These are phyloP conservation scores for Knipowitschia caucasica DNA, from an alignment of 2,797 vertebrate species.

Conservation along the genomic window DNA sequence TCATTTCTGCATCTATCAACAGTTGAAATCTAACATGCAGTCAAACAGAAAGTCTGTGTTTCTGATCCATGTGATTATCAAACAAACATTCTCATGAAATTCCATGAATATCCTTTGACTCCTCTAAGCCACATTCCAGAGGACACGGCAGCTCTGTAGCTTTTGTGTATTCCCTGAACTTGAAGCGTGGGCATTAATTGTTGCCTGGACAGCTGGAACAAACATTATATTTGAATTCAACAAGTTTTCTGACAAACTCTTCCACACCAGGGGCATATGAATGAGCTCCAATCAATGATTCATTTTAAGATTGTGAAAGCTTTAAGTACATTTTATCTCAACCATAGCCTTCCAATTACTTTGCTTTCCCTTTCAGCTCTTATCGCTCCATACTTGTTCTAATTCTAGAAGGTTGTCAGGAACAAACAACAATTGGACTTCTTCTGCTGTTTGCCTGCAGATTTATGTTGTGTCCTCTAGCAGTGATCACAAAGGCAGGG, in stretches of 20 bases:
- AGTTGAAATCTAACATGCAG: no score
- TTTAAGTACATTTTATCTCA: conserved; percentile 1
- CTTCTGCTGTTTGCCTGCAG: conserved; percentile 5
- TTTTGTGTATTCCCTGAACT: no score
- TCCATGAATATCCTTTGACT: no score
- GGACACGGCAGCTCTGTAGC: no score
- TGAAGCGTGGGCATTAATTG: neutral
- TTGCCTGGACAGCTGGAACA: neutral
- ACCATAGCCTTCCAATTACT: conserved; percentile 3
- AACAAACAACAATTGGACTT: neutral
- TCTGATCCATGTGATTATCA: no score
- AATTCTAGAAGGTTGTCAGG: conserved; percentile 1
- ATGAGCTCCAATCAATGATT: conserved; percentile 26
- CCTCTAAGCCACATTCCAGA: no score
- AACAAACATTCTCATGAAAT: no score
- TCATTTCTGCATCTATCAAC: no score
- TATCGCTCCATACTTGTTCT: conserved; percentile 4
- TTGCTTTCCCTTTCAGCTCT: conserved; percentile 3
- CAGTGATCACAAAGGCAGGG: conserved; percentile 20
- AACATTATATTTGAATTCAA: neutral
- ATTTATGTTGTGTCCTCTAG: conserved; percentile 9
- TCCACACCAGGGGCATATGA: conserved; percentile 4
- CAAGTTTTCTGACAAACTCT: conserved; percentile 16
- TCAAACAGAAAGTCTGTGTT: no score
- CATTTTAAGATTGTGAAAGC: conserved; percentile 18